These are phyloP conservation scores for Tanaodytes sp. DNA, from an alignment of 2,888 invertebrate species.

Conservation along the genomic window DNA sequence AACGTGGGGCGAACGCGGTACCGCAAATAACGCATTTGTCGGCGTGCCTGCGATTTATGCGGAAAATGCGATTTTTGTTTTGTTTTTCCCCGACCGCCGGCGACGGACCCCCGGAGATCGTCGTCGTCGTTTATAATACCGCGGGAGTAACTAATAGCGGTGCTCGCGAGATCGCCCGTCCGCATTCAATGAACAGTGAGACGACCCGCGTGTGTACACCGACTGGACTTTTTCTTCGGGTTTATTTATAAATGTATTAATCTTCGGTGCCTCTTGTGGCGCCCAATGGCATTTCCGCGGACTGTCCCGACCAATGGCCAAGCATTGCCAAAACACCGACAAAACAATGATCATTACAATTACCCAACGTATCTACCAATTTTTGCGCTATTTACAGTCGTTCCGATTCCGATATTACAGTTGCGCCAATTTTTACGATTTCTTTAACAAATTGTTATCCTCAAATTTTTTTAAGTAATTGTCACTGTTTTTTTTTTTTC, in stretches of 20 bases:
- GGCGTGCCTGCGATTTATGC: no score
- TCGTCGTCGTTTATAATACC: constrained; percentile 11
- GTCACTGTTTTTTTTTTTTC: no score
- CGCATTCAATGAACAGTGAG: constrained; percentile 45
- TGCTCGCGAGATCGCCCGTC: constrained; percentile 39
- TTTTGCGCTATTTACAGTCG: constrained; percentile 7
- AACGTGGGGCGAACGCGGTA: no score
- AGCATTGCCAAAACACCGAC: constrained; percentile 31
- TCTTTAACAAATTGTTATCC: no score
- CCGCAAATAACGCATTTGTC: no score
- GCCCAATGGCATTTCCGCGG: constrained; percentile 62
- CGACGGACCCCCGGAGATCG: no score
- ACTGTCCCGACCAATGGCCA: constrained; percentile 43
- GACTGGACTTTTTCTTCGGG: constrained; percentile 62
- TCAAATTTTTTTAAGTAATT: no score
- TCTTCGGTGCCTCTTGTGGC: constrained; percentile 58
- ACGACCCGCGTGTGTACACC: constrained; percentile 37
- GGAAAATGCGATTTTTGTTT: no score
- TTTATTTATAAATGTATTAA: constrained; percentile 69
- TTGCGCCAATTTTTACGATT: no score
- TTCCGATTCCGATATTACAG: no score
- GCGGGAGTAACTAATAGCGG: constrained; percentile 25
- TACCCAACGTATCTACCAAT: constrained; percentile 8
- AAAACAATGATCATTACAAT: constrained; percentile 7
- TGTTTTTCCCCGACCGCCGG: no score